Conservation (phyloP, 1,140 invertebrate species). For the Spodoptera litura region DNA sequence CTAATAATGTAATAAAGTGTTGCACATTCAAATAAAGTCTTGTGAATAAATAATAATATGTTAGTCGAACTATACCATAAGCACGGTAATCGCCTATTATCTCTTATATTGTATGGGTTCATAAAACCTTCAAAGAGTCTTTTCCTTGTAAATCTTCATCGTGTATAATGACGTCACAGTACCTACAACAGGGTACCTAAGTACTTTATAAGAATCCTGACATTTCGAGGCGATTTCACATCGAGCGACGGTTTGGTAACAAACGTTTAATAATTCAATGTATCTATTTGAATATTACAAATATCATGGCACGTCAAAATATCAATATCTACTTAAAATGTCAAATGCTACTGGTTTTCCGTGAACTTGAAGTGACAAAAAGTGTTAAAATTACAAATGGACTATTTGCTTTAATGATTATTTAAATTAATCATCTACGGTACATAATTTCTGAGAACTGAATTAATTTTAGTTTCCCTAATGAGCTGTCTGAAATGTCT, state of each 20-base stretch:
- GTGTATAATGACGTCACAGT: constrained; percentile 42
- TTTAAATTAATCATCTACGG: not conserved
- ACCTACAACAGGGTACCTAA: constrained; percentile 13
- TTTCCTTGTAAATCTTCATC: constrained; percentile 54
- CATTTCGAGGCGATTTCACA: constrained; percentile 41
- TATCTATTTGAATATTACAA: constrained; percentile 41
- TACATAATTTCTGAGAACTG: not conserved
- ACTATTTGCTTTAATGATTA: constrained; percentile 7
- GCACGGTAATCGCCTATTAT: constrained; percentile 33
- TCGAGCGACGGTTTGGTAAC: constrained; percentile 31
- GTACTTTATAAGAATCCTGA: constrained; percentile 38
- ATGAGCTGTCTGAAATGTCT: not conserved
- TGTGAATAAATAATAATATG: constrained; percentile 34
- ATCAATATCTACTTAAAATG: constrained; percentile 20
- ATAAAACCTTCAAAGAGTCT: constrained; percentile 42
- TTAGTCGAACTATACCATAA: not conserved
- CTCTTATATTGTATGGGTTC: constrained; percentile 35
- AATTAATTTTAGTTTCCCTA: not conserved
- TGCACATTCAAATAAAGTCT: constrained; percentile 5
- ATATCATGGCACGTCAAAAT: constrained; percentile 17
- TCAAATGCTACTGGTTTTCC: constrained; percentile 37
- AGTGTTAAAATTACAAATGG: not conserved
- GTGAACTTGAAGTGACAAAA: constrained; percentile 7
- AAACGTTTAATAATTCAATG: constrained; percentile 40
- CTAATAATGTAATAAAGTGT: not conserved